Percentiles rank a stretch among this genome's conserved stretches.
phyloP scores from a whole-genome alignment of 2,113 vertebrate genomes.

The Montifringilla adamsi region DNA sequence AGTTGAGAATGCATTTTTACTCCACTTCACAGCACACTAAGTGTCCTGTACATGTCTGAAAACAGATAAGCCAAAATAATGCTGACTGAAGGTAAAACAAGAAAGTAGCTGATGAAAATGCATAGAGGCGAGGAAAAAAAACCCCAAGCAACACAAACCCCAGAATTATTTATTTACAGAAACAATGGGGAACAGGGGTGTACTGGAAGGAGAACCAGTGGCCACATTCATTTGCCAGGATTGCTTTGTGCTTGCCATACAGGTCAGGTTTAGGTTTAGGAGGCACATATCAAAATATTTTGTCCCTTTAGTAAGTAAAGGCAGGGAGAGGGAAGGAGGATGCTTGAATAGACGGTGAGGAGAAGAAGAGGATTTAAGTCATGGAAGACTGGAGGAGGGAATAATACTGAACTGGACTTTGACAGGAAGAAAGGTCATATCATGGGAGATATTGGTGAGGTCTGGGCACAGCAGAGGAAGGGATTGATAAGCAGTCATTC shows the following conservation, averaged over 20 bases:
- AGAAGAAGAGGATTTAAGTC: neutral
- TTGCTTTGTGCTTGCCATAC: neutral
- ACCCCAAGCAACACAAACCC: rapidly evolving
- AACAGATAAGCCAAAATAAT: neutral
- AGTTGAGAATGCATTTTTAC: neutral
- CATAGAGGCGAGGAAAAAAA: rapidly evolving
- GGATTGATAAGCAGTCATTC: neutral
- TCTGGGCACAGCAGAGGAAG: neutral
- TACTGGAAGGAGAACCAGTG: neutral
- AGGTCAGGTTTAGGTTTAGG: neutral
- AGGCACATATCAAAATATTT: neutral
- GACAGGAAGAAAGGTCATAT: neutral
- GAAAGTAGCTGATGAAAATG: neutral
- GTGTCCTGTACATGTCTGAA: neutral
- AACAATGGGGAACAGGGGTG: neutral
- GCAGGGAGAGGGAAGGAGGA: neutral
- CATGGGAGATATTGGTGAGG: neutral
- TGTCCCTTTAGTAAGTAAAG: neutral
- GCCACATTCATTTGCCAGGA: neutral
- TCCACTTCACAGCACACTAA: neutral
- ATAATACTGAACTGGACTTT: neutral
- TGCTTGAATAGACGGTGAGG: neutral
- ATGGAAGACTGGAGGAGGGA: neutral
- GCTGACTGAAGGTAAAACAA: neutral
- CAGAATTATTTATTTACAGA: neutral